phyloP scores from a whole-genome alignment of 2,113 vertebrate genomes.

The Meles meles region DNA sequence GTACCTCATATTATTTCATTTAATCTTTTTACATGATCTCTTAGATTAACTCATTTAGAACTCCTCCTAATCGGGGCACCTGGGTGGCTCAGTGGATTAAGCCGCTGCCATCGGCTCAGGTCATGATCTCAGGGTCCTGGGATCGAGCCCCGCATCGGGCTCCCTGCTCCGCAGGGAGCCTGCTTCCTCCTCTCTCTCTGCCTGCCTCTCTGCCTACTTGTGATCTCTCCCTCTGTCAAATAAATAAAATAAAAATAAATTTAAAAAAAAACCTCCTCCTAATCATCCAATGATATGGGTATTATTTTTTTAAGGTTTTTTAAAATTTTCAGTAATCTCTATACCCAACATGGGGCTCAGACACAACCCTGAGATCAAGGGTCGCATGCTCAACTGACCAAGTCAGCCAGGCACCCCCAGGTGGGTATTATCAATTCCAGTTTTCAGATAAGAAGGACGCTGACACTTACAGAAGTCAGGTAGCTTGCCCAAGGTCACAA shows the following conservation, averaged over 20 bases:
- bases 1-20: background rate
- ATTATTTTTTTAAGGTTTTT: background rate
- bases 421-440: background rate
- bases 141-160: too few species aligned
- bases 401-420: background rate
- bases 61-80: too few species aligned
- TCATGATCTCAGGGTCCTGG: too few species aligned
- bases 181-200: too few species aligned
- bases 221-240: too few species aligned
- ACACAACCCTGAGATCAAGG: background rate
- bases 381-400: background rate
- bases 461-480: background rate
- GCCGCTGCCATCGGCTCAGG: too few species aligned
- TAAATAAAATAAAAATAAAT: too few species aligned
- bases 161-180: too few species aligned
- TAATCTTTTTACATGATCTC: background rate
- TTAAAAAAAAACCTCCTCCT: too few species aligned
- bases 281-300: too few species aligned
- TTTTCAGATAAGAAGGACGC: background rate
- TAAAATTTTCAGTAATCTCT: background rate
- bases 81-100: too few species aligned
- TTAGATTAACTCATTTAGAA: background rate
- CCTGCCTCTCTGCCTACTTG: too few species aligned
- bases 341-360: background rate
- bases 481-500: background rate